Conservation (phyloP, 2,797 vertebrate species). For the Merluccius polli region DNA sequence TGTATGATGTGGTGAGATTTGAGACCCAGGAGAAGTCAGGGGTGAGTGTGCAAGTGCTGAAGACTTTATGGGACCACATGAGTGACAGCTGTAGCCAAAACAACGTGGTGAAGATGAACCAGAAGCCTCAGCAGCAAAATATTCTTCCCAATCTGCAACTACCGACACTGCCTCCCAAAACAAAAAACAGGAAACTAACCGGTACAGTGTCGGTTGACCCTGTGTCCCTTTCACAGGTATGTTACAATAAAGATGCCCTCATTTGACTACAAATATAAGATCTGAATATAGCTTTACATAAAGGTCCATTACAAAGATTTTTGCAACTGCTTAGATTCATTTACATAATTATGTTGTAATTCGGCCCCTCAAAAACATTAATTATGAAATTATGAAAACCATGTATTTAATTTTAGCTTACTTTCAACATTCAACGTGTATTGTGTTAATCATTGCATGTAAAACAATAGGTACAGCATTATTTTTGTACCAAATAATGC, state of each 20-base stretch:
- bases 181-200: constrained; percentile 50
- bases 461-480: too few relatives aligned
- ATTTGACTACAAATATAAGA: background rate
- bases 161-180: constrained; percentile 48
- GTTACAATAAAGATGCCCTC: background rate
- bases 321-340: background rate
- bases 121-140: constrained; percentile 17
- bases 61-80: constrained; percentile 55
- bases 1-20: constrained; percentile 72
- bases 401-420: too few relatives aligned
- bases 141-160: background rate
- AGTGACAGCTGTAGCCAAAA: background rate
- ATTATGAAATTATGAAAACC: background rate
- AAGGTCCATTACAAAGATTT: background rate
- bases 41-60: constrained; percentile 63
- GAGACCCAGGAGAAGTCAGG: constrained; percentile 14
- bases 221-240: constrained; percentile 39
- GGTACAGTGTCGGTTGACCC: constrained; percentile 41
- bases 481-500: too few relatives aligned
- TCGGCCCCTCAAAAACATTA: background rate
- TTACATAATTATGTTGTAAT: background rate
- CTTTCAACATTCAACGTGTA: too few relatives aligned
- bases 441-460: too few relatives aligned
- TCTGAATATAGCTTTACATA: background rate
- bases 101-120: background rate